Conservation (phyloP, 2,797 vertebrate genomes). For the Urophycis tenuis region DNA sequence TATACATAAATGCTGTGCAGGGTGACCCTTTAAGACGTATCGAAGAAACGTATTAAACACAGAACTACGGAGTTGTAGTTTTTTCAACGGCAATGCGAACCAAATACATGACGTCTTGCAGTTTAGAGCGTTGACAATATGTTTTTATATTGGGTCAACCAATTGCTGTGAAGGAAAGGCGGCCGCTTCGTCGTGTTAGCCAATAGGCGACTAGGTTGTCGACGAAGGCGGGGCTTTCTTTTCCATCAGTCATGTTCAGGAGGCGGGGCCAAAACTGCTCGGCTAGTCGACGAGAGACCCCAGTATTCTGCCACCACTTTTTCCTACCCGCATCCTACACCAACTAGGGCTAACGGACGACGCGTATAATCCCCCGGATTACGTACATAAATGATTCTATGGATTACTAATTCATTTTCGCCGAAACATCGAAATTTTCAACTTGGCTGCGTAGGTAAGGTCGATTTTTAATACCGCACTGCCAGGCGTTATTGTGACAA, state of each 20-base stretch:
- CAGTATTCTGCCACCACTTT: conserved; percentile 61
- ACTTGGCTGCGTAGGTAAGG: conserved; percentile 64
- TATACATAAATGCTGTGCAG: neutral
- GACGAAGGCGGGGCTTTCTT: conserved; percentile 39
- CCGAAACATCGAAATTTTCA: conserved; percentile 60
- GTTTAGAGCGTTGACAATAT: conserved; percentile 19
- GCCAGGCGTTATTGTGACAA: conserved; percentile 51
- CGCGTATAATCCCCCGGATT: conserved; percentile 37
- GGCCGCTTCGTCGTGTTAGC: conserved; percentile 11
- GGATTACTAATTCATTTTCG: conserved; percentile 64
- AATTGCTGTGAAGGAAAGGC: conserved; percentile 47
- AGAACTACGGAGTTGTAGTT: conserved; percentile 61
- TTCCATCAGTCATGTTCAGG: conserved; percentile 59
- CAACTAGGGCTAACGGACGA: conserved; percentile 51
- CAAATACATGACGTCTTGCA: conserved; percentile 29
- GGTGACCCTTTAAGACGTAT: conserved; percentile 2
- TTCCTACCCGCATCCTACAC: conserved; percentile 64
- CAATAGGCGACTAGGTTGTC: conserved; percentile 41
- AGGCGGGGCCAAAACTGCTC: conserved; percentile 53
- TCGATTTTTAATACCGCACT: conserved; percentile 47
- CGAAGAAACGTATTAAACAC: conserved; percentile 16
- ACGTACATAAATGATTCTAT: conserved; percentile 61
- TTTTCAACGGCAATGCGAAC: neutral
- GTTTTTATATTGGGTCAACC: conserved; percentile 48
- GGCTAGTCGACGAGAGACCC: conserved; percentile 63